Percentiles rank a stretch among this genome's conserved stretches.
Conservation (phyloP, 1,140 invertebrate species). For the Palaemon carinicauda region DNA sequence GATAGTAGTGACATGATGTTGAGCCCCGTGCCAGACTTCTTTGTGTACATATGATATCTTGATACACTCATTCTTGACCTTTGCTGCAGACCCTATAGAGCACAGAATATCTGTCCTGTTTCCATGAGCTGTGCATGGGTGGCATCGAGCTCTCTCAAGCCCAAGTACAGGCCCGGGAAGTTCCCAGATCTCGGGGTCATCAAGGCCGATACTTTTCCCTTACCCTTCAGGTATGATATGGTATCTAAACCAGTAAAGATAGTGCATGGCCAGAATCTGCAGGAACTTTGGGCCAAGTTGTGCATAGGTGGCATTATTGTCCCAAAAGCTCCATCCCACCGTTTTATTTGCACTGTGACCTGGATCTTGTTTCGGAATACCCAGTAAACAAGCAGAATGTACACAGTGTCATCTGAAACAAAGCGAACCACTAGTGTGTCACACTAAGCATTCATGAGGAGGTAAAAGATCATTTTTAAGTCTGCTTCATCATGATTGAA, state of each 20-base stretch:
- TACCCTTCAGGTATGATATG: background rate
- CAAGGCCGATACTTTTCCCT: background rate
- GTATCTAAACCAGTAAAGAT: too few species aligned
- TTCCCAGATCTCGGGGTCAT: background rate
- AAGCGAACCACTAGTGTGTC: background rate
- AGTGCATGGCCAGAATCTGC: too few species aligned
- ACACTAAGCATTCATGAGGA: background rate
- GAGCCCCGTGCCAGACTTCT: background rate
- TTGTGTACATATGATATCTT: background rate
- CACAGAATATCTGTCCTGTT: background rate
- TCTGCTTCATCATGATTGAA: too few species aligned
- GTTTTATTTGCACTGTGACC: background rate
- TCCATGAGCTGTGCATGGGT: too few species aligned
- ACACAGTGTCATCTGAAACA: background rate
- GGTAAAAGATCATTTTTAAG: too few species aligned
- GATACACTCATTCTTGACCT: background rate
- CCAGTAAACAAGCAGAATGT: background rate
- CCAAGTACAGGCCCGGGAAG: too few species aligned
- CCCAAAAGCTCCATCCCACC: background rate
- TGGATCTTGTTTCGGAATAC: background rate
- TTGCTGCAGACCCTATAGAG: background rate
- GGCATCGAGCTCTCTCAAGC: too few species aligned
- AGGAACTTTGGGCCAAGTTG: background rate
- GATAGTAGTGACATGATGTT: background rate
- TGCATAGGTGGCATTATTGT: background rate